phyloP scores from a whole-genome alignment of 1,140 invertebrate species.

The Drosophila arawakana region DNA sequence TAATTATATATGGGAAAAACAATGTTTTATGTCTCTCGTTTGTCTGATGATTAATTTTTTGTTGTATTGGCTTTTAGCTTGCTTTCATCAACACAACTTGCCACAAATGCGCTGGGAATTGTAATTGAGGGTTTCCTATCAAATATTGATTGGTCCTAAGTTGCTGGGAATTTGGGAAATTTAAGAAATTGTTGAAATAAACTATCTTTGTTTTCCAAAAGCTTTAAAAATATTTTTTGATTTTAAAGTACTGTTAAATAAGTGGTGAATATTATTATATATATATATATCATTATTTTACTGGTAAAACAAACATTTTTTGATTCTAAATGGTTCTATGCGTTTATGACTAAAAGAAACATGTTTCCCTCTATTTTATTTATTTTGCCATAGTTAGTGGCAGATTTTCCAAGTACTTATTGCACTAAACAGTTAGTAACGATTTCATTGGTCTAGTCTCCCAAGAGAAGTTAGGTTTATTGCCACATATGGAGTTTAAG shows the following conservation, averaged over 20 bases:
- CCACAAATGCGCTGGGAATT: slow-evolving; percentile 2
- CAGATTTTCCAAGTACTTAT: neutral
- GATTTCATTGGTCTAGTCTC: slow-evolving; percentile 1
- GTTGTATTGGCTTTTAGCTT: slow-evolving; percentile 46
- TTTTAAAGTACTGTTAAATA: no score
- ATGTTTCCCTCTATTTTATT: neutral
- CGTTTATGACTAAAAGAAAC: no score
- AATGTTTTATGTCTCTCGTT: slow-evolving; percentile 63
- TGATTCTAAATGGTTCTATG: no score
- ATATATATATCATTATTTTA: no score
- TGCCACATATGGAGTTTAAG: slow-evolving; percentile 8
- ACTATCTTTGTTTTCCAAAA: no score
- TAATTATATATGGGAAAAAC: slow-evolving; percentile 73
- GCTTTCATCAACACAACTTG: slow-evolving; percentile 42
- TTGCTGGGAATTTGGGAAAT: neutral
- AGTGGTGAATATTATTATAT: no score
- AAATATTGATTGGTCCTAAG: slow-evolving; percentile 60
- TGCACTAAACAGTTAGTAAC: neutral
- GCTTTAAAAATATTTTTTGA: no score
- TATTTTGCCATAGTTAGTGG: neutral
- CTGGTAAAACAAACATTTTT: no score
- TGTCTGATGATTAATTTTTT: slow-evolving; percentile 33
- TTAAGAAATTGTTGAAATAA: no score
- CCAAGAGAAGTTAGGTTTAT: slow-evolving; percentile 16
- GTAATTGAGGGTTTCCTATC: slow-evolving; percentile 8